phyloP scores from a whole-genome alignment of 2,797 vertebrate species.

The Buphagus erythrorhynchus region DNA sequence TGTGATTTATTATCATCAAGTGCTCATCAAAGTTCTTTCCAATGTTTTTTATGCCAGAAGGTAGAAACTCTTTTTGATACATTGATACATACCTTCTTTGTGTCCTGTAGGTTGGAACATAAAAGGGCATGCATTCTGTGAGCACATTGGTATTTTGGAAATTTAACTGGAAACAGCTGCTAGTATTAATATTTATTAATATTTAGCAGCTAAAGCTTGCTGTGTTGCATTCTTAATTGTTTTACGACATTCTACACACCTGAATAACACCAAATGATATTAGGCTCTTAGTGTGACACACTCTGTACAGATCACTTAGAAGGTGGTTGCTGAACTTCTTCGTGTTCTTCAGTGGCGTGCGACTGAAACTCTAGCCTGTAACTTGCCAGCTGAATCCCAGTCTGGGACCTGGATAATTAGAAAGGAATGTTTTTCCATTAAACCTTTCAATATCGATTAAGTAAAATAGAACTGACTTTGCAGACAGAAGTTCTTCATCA shows the following conservation, averaged over 20 bases:
- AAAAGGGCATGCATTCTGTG: background rate
- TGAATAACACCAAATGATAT: background rate
- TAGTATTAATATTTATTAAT: background rate
- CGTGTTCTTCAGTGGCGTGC: background rate
- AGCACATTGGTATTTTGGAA: background rate
- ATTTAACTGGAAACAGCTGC: background rate
- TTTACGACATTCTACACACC: background rate
- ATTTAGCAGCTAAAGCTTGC: background rate
- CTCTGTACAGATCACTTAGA: background rate
- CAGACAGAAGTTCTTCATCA: background rate
- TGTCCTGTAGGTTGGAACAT: background rate
- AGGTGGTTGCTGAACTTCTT: background rate
- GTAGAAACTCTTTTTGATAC: background rate
- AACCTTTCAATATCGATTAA: background rate
- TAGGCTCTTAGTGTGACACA: background rate
- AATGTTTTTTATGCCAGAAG: background rate
- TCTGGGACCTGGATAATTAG: background rate
- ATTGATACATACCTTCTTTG: fast-evolving
- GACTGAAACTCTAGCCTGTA: background rate
- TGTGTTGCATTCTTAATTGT: background rate
- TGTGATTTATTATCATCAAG: background rate
- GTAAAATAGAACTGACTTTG: background rate
- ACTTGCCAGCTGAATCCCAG: background rate
- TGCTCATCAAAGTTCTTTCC: background rate
- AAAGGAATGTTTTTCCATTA: background rate